Percentiles rank a stretch among this genome's conserved stretches.
Evolutionary conservation across 2,888 invertebrate genomes (phyloP).

Genomic region (Athrips mouffetella): DNA sequence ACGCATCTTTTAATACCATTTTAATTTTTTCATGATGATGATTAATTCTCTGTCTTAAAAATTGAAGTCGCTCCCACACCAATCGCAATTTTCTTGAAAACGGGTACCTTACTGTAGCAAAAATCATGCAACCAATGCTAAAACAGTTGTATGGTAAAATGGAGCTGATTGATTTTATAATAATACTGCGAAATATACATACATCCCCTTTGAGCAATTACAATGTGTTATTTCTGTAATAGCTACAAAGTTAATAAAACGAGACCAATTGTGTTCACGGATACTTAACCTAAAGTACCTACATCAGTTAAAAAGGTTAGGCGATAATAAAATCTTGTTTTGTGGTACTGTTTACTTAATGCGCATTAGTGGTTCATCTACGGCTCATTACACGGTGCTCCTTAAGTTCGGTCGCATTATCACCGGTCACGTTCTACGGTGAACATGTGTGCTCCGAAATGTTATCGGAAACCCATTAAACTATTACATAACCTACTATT

Average conservation of each 20-base stretch:
- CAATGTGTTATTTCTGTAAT: background rate
- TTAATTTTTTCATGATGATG: no score
- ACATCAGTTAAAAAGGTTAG: conserved; percentile 7
- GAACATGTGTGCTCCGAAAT: conserved; percentile 12
- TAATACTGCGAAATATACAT: no score
- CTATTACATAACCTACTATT: conserved; percentile 3
- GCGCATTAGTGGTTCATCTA: conserved; percentile 8
- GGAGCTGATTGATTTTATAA: no score
- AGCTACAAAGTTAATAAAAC: background rate
- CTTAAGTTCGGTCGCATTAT: background rate
- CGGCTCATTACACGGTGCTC: conserved; percentile 2
- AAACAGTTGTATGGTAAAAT: no score
- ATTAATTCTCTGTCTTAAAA: no score
- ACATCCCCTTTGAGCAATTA: no score
- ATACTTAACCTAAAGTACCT: background rate
- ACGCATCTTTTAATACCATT: no score
- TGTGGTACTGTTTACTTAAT: conserved; percentile 12
- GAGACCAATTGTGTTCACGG: conserved; percentile 2
- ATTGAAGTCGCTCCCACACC: no score
- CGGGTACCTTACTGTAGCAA: no score
- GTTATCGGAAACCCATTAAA: conserved; percentile 12
- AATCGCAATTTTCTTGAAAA: no score
- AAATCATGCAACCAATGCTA: no score
- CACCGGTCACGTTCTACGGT: conserved; percentile 1
- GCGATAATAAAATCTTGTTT: conserved; percentile 10